phyloP scores from a whole-genome alignment of 2,113 vertebrate genomes.

The Ailuropoda melanoleuca region DNA sequence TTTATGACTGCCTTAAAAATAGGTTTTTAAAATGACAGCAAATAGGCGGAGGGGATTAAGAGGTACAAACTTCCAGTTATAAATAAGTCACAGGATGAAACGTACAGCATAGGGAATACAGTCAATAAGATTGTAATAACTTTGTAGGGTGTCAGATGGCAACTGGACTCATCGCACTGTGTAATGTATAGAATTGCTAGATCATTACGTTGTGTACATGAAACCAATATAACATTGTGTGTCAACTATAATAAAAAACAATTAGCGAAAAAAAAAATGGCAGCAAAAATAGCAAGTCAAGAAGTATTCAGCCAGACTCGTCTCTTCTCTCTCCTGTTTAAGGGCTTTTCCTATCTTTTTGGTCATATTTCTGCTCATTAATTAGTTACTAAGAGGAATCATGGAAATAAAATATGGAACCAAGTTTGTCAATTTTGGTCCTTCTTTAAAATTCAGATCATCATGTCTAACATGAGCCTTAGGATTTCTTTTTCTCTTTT shows the following conservation, averaged over 20 bases:
- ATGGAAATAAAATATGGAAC: slow-evolving; percentile 17
- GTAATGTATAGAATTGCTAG: neutral
- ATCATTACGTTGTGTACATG: neutral
- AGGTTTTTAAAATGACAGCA: neutral
- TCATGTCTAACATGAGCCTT: neutral
- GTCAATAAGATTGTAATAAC: neutral
- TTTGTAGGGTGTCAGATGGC: neutral
- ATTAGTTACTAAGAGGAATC: slow-evolving; percentile 29
- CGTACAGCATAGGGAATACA: neutral
- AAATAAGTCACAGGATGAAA: neutral
- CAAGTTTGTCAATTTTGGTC: neutral
- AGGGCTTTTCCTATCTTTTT: neutral
- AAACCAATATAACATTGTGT: neutral
- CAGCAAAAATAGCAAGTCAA: neutral
- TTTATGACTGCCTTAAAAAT: neutral
- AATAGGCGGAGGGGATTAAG: neutral
- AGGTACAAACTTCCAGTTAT: neutral
- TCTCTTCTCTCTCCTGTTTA: neutral
- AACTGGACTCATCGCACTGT: neutral
- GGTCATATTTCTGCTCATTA: neutral
- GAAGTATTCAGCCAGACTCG: neutral
- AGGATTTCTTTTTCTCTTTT: neutral
- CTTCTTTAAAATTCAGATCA: neutral
- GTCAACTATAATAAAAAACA: neutral
- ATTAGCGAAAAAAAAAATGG: neutral